Base-by-base conservation (phyloP, 2,888 invertebrate genomes). In the Polietes domitor region DNA sequence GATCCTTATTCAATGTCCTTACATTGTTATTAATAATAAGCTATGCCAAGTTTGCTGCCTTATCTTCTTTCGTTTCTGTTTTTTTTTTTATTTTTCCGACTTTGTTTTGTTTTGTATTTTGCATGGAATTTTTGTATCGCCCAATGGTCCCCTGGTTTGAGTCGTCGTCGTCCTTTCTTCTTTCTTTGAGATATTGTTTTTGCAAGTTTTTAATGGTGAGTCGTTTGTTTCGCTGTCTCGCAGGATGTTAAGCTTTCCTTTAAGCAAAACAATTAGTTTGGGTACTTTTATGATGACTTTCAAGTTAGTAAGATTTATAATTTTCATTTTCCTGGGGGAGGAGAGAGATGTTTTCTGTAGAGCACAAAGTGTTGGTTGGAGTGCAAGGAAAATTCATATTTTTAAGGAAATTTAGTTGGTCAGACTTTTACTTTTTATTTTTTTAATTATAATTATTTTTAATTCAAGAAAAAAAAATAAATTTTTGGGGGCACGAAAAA, bases 71-170 rank as follows among this genome's bases (percentile, higher is more conserved):
- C 37, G 12, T 53, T 61, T 1, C 1, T 65, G 17, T 65, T 47
- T 17, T 70, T 72, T 15, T 53, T 32, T 12, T 50, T n/a, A 10
- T 19, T 73, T 73, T 19, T 58, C 9, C 24, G 12, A 1, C 43
- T 15, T 63, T 55, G 73, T 74, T n/a, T 61, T 41, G 32, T 41
- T 26, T 70, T 17, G 53, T 88, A 89, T 89, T 87, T 89, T 88
- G 86, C 87, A 86, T 87, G 87, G 87, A 88, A 86, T 88, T 87
- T 89, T 89, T 88, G 88, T 89, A 65, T 78, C 41, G 43, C 19
- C 55, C 37, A n/a, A 21, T 63, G 53, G 53, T 32, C 72, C 63
- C 65, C 55, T 70, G 28, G 43, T 12, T 41, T 19, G 68, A 43
- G 15, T 4, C 26, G 24, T 24, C 1, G 10, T 7, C 12, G 5